Evolutionary conservation across 2,888 invertebrate genomes (phyloP), one percentile per base, ranked within the genome.

Genomic region (Cataglyphis cursor): DNA sequence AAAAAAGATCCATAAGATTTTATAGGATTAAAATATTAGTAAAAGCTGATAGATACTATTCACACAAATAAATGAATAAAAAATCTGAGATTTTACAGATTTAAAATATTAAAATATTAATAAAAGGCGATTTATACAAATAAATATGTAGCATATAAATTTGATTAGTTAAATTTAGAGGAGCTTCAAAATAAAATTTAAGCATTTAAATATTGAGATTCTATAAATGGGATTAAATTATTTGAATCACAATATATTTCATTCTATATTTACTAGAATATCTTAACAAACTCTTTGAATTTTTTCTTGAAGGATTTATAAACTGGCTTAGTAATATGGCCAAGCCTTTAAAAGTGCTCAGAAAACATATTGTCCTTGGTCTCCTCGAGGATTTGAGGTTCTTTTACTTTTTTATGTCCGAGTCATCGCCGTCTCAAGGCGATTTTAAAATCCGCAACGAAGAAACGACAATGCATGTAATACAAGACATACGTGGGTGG

Each of bases 401-500:
- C 64, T 80, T 83, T 83, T 64, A 41, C 8, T n/a, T 18, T 54
- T 0, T 21, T 44, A 1, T 35, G 18, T 8, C 31, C 41, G 65
- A 73, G 73, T 74, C 72, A 48, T 35, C 31, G 31, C 38, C 57
- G 80, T 81, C 82, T 81, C 83, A 64, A 70, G 61, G 21, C 70
- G 44, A n/a, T n/a, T 15, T 54, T 68, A 73, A 72, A 85, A 85
- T 84, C 62, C 83, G 54, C 59, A 81, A 51, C 70, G 70, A 68
- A 54, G 59, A 64, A 59, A 73, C 85, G 73, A 88, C 86, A 88
- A 87, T 86, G 80, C 83, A 64, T 81, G 88, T 86, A 89, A 89
- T 61, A 73, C 65, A 86, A 89, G 83, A 81, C 81, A 64, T 80
- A 68, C 85, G 86, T 89, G 85, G 85, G 90, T 87, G 90, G 88